Conservation (phyloP, 1,140 invertebrate genomes). For the Leptopilina clavipes region DNA sequence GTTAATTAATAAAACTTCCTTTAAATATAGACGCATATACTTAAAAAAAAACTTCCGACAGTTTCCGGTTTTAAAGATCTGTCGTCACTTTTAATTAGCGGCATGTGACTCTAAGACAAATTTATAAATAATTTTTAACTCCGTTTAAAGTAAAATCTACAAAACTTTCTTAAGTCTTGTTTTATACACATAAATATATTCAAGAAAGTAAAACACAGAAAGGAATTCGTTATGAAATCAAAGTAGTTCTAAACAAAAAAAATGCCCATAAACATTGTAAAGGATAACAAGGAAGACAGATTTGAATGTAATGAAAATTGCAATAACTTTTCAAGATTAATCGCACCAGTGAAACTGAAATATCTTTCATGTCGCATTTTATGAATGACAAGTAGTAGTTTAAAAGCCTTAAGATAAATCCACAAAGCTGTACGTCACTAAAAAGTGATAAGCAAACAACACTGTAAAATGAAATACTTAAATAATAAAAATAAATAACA, state of each 20-base stretch:
- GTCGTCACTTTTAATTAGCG: no score
- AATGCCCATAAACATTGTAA: neutral
- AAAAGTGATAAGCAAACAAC: no score
- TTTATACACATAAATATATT: neutral
- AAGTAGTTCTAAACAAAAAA: neutral
- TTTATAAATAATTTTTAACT: no score
- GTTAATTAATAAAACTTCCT: no score
- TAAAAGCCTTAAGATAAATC: no score
- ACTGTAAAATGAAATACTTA: no score
- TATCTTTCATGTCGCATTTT: neutral
- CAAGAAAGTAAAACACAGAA: neutral
- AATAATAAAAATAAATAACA: no score
- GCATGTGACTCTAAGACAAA: no score
- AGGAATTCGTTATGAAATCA: slow-evolving; percentile 29
- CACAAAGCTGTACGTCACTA: no score
- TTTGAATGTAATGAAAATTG: neutral
- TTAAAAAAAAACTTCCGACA: no score
- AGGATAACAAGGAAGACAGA: neutral
- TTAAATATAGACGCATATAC: no score
- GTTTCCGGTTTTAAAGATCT: no score
- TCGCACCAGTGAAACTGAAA: neutral
- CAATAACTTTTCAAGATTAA: slow-evolving; percentile 4
- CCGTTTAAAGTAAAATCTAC: neutral
- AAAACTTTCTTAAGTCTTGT: neutral
- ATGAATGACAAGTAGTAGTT: neutral